Conservation (phyloP, 1,140 invertebrate species). For the Pemphigus obesinymphae region DNA sequence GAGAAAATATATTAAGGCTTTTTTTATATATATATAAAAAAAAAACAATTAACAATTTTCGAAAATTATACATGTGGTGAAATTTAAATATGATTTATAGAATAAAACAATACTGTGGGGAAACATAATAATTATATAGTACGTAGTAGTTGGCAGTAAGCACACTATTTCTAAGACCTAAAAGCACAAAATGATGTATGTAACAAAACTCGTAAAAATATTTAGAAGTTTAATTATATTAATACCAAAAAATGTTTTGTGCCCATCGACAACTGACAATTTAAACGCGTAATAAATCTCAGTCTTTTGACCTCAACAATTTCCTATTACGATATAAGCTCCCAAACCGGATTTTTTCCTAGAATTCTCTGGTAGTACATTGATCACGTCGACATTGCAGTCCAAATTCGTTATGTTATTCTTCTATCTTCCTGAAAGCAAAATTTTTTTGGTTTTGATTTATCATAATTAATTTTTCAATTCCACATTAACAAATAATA, state of each 20-base stretch:
- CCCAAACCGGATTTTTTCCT: conserved; percentile 34
- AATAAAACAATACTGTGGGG: background rate
- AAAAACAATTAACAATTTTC: background rate
- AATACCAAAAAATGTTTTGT: conserved; percentile 25
- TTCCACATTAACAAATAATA: background rate
- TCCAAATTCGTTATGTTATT: conserved; percentile 21
- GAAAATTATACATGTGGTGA: conserved; percentile 2
- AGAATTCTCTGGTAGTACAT: conserved; percentile 24
- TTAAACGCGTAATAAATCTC: conserved; percentile 31
- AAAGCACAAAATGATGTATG: background rate
- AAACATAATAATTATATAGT: background rate
- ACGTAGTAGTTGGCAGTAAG: background rate
- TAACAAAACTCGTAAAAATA: conserved; percentile 10
- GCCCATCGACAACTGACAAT: conserved; percentile 26
- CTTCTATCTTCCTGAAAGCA: conserved; percentile 41
- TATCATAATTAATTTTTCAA: conserved; percentile 4
- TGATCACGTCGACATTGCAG: conserved; percentile 30
- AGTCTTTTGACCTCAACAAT: conserved; percentile 37
- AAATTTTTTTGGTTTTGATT: conserved; percentile 36
- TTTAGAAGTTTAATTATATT: conserved; percentile 7
- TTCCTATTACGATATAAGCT: conserved; percentile 26
- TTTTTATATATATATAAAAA: background rate
- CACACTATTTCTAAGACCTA: background rate
- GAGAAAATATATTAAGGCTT: background rate
- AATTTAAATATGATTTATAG: background rate